These are phyloP conservation scores for Pimephales promelas DNA, from an alignment of 2,113 vertebrate species.

Conservation along the genomic window DNA sequence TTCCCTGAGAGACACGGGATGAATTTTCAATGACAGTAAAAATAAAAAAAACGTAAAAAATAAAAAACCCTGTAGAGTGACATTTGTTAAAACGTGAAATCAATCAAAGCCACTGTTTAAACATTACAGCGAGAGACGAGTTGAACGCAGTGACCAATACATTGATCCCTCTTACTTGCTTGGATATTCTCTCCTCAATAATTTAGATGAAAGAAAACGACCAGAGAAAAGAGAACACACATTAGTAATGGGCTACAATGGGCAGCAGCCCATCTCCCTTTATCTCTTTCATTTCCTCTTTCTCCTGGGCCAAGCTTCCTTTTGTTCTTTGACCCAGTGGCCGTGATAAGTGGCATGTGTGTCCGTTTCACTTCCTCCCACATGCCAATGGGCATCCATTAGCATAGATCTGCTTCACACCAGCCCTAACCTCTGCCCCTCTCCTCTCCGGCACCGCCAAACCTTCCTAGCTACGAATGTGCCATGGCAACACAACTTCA, in stretches of 20 bases:
- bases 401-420: constrained; percentile 53
- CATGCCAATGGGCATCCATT: constrained; percentile 52
- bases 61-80: not conserved
- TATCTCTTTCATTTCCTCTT: constrained; percentile 33
- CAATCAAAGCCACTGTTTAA: constrained; percentile 16
- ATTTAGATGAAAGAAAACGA: constrained; percentile 48
- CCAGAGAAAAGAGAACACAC: constrained; percentile 36
- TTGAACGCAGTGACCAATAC: not conserved
- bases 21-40: constrained; percentile 13
- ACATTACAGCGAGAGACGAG: not conserved
- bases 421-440: constrained; percentile 39
- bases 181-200: not conserved
- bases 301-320: constrained; percentile 34
- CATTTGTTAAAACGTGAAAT: not conserved
- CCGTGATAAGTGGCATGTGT: constrained; percentile 44
- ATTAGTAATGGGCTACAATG: constrained; percentile 38
- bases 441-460: not conserved
- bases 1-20: constrained; percentile 2
- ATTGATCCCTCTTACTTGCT: constrained; percentile 23
- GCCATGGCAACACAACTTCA: constrained; percentile 54
- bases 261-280: not conserved
- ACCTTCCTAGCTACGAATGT: constrained; percentile 20
- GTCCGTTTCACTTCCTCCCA: constrained; percentile 48
- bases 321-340: constrained; percentile 55
- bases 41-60: too few relatives aligned